Evolutionary conservation across 2,888 invertebrate genomes (phyloP).

Genomic region (Paralinhomoeus sp.): DNA sequence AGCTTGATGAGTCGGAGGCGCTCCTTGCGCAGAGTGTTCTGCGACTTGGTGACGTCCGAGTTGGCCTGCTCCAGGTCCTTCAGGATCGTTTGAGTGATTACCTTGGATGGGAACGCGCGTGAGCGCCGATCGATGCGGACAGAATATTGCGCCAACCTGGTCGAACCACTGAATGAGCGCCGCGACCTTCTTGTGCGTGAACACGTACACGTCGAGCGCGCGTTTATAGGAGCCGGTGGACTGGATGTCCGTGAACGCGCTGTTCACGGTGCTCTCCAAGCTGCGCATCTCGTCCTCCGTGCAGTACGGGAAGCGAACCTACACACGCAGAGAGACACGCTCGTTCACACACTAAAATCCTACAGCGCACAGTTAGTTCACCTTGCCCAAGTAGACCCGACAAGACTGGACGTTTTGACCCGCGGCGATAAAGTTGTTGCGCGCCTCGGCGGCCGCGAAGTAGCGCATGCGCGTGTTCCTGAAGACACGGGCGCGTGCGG

Average conservation of each 20-base stretch:
- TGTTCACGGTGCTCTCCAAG: conserved; percentile 29
- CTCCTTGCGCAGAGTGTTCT: conserved; percentile 30
- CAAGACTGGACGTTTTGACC: conserved; percentile 34
- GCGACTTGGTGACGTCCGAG: conserved; percentile 26
- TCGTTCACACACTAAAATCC: too few relatives aligned
- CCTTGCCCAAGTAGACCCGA: conserved; percentile 31
- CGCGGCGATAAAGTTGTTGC: conserved; percentile 35
- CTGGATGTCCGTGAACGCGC: conserved; percentile 34
- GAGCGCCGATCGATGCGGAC: too few relatives aligned
- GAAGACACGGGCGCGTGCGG: not conserved
- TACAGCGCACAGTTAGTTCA: conserved; percentile 1
- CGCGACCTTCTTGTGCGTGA: conserved; percentile 29
- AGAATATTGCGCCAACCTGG: conserved; percentile 23
- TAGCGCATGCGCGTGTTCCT: conserved; percentile 29
- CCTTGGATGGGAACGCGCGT: conserved; percentile 25
- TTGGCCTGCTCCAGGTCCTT: conserved; percentile 30
- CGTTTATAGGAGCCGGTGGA: conserved; percentile 25
- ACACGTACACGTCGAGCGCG: conserved; percentile 29
- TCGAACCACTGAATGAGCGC: conserved; percentile 36
- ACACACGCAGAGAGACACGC: not conserved
- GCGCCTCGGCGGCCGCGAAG: conserved; percentile 31
- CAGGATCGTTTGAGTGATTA: conserved; percentile 32
- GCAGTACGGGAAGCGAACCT: conserved; percentile 34
- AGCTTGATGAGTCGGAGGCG: conserved; percentile 30
- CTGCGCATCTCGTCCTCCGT: conserved; percentile 30